Percentiles rank a stretch among this genome's conserved stretches.
Conservation (phyloP, 2,888 invertebrate species). For the Epistrophella euchroma region DNA sequence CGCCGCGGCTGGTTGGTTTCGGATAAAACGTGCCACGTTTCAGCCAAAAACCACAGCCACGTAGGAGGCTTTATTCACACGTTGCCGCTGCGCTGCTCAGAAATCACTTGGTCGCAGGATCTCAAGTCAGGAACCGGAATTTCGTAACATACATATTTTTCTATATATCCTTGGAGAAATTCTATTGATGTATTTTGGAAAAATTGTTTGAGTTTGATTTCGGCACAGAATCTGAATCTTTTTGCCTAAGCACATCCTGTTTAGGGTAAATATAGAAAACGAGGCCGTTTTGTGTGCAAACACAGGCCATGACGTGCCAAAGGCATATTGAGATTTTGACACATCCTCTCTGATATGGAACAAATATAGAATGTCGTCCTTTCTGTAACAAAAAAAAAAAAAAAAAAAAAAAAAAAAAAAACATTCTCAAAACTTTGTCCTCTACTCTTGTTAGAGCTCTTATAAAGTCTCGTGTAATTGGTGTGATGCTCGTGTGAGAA, state of each 20-base stretch:
- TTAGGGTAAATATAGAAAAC: constrained; percentile 38
- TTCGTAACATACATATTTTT: constrained; percentile 44
- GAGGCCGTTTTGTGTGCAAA: constrained; percentile 51
- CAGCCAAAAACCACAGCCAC: constrained; percentile 26
- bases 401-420: not conserved
- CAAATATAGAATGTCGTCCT: constrained; percentile 29
- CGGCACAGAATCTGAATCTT: constrained; percentile 4
- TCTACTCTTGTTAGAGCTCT: not conserved
- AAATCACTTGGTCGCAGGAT: not conserved
- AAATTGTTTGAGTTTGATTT: constrained; percentile 27
- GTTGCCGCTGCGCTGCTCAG: not conserved
- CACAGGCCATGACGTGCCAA: constrained; percentile 25
- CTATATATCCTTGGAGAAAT: constrained; percentile 15
- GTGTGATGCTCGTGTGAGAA: constrained; percentile 17
- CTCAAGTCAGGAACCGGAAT: constrained; percentile 17
- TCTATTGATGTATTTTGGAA: constrained; percentile 12
- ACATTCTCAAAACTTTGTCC: constrained; percentile 57
- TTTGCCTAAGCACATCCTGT: constrained; percentile 39
- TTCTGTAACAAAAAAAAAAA: constrained; percentile 49
- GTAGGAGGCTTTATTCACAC: not conserved
- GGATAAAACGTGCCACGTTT: constrained; percentile 33
- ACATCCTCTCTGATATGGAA: constrained; percentile 19
- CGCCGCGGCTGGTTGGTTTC: not conserved
- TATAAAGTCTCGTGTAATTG: not conserved
- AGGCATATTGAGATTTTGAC: constrained; percentile 29